Evolutionary conservation across 37 sponge, comb jelly and placozoan species (phyloP), one percentile per base, ranked within the genome.

Genomic region (Cliona cf. orientalis): DNA sequence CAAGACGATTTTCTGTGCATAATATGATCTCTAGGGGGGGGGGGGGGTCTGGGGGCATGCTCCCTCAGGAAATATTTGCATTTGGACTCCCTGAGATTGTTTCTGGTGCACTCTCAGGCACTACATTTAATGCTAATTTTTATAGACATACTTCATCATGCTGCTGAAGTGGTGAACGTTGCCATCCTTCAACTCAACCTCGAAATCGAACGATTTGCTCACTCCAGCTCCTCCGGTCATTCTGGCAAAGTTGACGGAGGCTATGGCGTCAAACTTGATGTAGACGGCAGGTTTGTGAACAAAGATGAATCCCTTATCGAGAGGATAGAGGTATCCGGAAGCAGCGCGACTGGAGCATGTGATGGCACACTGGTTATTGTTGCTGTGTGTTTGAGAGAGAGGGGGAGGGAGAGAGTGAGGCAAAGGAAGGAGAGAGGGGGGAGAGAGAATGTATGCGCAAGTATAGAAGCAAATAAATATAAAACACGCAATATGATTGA

Each of bases 251-350:
- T 99, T 99, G 42, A 99, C 95, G 1, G 81, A 80, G 38, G 87
- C 88, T 9, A 96, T 79, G 39, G 91, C 97, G 2, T 96, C 97
- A 82, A 88, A 96, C 39, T 92, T 90, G n/a, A 99, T 79, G 62
- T 89, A 91, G 26, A 99, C 86, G 12, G 97, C 81, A 17, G 99
- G 99, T 66, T 96, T 99, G 86, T 96, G 94, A 6, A 99, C 95
- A 66, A 92, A 99, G 56, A 99, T 94, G 83, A 99, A 94, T 6
- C 97, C 95, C 46, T 90, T 93, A 60, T 96, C 97, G 59, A 99
- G 74, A 1, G 99, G 99, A 55, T 96, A 99, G 55, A 99, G 87
- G 29, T 89, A 87, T 0, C 99, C 99, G 17, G 93, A 81, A 59
- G 87, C 89, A 34, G 97, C 89, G 38, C 84, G 85, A 76, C 88